These are phyloP conservation scores for Theropithecus gelada DNA, from an alignment of 2,113 vertebrate species.

Conservation along the genomic window DNA sequence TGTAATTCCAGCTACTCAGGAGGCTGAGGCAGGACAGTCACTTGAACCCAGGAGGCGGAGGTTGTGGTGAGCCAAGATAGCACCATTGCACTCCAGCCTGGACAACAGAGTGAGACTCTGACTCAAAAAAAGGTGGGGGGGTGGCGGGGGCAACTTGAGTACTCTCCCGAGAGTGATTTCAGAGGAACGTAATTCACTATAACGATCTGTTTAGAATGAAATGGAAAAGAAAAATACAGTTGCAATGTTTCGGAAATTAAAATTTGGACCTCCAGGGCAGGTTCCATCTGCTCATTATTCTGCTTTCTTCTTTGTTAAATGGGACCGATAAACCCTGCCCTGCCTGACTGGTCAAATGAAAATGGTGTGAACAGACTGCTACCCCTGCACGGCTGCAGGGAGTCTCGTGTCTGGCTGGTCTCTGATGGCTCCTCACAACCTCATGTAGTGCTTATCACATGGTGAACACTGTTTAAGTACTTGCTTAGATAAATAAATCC, in stretches of 20 bases:
- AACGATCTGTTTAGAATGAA: constrained; percentile 18
- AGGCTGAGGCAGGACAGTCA: no score
- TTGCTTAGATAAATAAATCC: not conserved
- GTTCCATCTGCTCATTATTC: not conserved
- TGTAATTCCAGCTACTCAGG: no score
- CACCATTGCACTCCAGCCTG: fast-evolving
- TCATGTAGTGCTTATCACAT: not conserved
- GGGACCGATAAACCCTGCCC: constrained; percentile 11
- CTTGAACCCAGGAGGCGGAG: no score
- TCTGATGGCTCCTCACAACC: not conserved
- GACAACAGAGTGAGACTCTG: no score
- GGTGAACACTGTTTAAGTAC: not conserved
- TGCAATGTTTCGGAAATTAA: constrained; percentile 33
- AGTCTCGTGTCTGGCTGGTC: not conserved
- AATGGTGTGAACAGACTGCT: not conserved
- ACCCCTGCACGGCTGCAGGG: not conserved
- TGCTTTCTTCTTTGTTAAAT: not conserved
- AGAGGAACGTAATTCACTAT: not conserved
- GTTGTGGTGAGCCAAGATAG: fast-evolving
- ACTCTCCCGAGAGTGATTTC: not conserved
- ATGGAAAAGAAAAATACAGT: constrained; percentile 6
- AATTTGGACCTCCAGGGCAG: not conserved
- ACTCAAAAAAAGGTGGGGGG: fast-evolving
- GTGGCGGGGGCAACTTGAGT: not conserved
- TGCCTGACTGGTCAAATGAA: not conserved